These are phyloP conservation scores for Anorthoa munda DNA, from an alignment of 2,888 invertebrate genomes.

Conservation along the genomic window DNA sequence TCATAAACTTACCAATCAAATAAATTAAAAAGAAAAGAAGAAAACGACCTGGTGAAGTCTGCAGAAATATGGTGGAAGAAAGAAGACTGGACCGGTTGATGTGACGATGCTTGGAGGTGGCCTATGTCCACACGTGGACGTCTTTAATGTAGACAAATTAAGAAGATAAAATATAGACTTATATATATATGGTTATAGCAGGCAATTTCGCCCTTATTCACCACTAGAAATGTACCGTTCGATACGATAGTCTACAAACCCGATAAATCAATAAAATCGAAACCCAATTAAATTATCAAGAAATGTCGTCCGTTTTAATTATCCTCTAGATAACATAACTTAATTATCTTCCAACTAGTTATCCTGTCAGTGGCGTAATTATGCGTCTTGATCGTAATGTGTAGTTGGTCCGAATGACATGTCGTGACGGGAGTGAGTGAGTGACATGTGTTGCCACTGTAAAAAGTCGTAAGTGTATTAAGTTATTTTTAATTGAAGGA, in stretches of 20 bases:
- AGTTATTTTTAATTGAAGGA: slow-evolving; percentile 24
- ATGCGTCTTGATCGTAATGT: slow-evolving; percentile 34
- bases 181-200: not conserved
- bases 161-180: not conserved
- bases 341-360: slow-evolving; percentile 56
- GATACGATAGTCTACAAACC: slow-evolving; percentile 21
- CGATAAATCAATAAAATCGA: slow-evolving; percentile 50
- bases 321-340: slow-evolving; percentile 52
- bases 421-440: slow-evolving; percentile 19
- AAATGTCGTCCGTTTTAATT: slow-evolving; percentile 52
- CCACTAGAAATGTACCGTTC: not conserved
- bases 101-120: not conserved
- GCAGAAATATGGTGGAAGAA: not conserved
- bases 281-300: slow-evolving; percentile 54
- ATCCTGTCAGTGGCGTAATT: slow-evolving; percentile 50
- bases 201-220: slow-evolving; percentile 2
- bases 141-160: not conserved
- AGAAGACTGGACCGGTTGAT: not conserved
- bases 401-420: slow-evolving; percentile 54
- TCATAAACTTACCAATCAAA: too few species aligned
- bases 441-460: slow-evolving; percentile 27
- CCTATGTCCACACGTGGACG: not conserved
- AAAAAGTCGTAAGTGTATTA: slow-evolving; percentile 27
- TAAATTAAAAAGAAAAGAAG: too few species aligned
- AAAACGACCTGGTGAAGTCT: not conserved